These are phyloP conservation scores for Augiades crinisus DNA, from an alignment of 2,888 invertebrate genomes.

Conservation along the genomic window DNA sequence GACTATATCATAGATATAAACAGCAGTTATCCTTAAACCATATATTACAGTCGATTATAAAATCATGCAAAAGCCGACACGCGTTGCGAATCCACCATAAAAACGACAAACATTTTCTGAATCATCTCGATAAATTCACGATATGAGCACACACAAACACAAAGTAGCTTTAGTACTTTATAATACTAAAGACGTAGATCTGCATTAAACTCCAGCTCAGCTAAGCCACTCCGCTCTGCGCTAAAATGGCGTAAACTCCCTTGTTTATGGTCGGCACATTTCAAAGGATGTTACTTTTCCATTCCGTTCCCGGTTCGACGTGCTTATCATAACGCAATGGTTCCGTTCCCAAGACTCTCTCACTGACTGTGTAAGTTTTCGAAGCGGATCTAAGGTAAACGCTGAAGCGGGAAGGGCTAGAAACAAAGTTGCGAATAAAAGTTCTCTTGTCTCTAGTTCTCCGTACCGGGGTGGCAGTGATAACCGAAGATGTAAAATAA, in stretches of 20 bases:
- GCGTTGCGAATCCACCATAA: too few relatives aligned
- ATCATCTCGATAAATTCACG: neutral
- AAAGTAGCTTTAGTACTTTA: neutral
- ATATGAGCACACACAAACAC: too few relatives aligned
- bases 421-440: too few relatives aligned
- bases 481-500: too few relatives aligned
- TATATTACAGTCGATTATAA: too few relatives aligned
- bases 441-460: too few relatives aligned
- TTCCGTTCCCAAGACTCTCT: slow-evolving; percentile 39
- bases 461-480: too few relatives aligned
- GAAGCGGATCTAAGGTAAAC: slow-evolving; percentile 8
- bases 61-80: too few relatives aligned
- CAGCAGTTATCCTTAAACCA: too few relatives aligned
- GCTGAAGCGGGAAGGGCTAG: slow-evolving; percentile 13
- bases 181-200: neutral
- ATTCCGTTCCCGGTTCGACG: slow-evolving; percentile 31
- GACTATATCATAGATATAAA: too few relatives aligned
- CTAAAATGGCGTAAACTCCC: slow-evolving; percentile 33
- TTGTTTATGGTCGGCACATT: slow-evolving; percentile 36
- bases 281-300: slow-evolving; percentile 32
- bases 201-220: slow-evolving; percentile 15
- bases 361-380: slow-evolving; percentile 37
- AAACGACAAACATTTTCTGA: neutral
- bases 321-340: slow-evolving; percentile 49
- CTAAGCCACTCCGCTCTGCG: slow-evolving; percentile 20